These are phyloP conservation scores for Serrognathus titanus DNA, from an alignment of 2,888 invertebrate species.

Conservation along the genomic window DNA sequence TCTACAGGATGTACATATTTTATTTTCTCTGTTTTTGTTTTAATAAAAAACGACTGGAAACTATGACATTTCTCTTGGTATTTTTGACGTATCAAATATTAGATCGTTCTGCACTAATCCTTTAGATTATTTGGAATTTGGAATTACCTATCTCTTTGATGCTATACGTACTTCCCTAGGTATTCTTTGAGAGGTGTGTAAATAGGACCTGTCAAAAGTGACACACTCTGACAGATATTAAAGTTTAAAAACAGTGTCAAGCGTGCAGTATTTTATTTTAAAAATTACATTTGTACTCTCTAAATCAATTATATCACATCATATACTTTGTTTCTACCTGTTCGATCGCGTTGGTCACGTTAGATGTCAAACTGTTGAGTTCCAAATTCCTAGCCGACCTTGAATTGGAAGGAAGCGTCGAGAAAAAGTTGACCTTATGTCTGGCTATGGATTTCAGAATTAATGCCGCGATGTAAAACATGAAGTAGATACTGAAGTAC, in stretches of 20 bases:
- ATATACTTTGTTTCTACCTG: slow-evolving; percentile 21
- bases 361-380: slow-evolving; percentile 13
- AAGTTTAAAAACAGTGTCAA: too few species aligned
- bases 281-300: background rate
- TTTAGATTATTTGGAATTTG: background rate
- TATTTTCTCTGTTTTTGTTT: too few species aligned
- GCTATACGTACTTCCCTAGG: too few species aligned
- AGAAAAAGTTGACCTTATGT: slow-evolving; percentile 63
- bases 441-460: slow-evolving; percentile 69
- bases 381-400: slow-evolving; percentile 15
- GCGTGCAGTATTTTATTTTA: background rate
- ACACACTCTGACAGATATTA: too few species aligned
- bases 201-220: too few species aligned
- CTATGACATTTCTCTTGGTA: too few species aligned
- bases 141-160: too few species aligned
- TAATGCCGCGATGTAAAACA: slow-evolving; percentile 67
- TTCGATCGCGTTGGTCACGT: slow-evolving; percentile 19
- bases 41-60: too few species aligned
- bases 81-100: background rate
- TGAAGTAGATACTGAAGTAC: slow-evolving; percentile 71
- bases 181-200: too few species aligned
- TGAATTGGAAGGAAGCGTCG: slow-evolving; percentile 24
- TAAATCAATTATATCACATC: slow-evolving; percentile 15
- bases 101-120: background rate
- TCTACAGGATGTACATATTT: too few species aligned